phyloP scores from a whole-genome alignment of 2,113 vertebrate genomes.

The Atrichornis clamosus region DNA sequence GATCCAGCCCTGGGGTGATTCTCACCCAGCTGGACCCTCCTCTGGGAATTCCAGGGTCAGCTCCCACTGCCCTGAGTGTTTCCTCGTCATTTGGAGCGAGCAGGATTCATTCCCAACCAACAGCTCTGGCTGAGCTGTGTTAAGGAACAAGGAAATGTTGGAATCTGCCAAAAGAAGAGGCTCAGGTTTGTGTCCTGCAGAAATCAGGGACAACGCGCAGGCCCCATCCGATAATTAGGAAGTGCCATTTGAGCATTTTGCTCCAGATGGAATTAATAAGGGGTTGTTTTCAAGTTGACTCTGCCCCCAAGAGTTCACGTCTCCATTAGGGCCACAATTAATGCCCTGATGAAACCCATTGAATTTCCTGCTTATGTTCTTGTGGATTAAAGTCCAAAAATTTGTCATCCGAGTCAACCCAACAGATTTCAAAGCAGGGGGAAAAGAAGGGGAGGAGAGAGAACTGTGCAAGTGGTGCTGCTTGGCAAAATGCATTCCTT shows the following conservation, averaged over 20 bases:
- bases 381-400: slow-evolving; percentile 1
- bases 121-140: not conserved
- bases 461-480: not conserved
- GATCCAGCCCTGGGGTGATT: too few species aligned
- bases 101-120: not conserved
- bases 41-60: not conserved
- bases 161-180: not conserved
- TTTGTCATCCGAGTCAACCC: not conserved
- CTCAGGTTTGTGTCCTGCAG: not conserved
- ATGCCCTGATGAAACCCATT: not conserved
- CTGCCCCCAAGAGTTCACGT: not conserved
- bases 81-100: not conserved
- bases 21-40: not conserved
- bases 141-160: not conserved
- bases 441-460: not conserved
- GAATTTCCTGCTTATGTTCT: not conserved
- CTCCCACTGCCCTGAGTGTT: not conserved
- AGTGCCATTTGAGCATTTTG: not conserved
- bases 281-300: not conserved
- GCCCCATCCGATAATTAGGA: not conserved
- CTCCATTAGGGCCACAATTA: not conserved
- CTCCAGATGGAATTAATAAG: not conserved
- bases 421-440: not conserved
- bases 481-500: not conserved
- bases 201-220: not conserved